phyloP scores from a whole-genome alignment of 2,888 invertebrate genomes.

The Drosophila nigricruria region DNA sequence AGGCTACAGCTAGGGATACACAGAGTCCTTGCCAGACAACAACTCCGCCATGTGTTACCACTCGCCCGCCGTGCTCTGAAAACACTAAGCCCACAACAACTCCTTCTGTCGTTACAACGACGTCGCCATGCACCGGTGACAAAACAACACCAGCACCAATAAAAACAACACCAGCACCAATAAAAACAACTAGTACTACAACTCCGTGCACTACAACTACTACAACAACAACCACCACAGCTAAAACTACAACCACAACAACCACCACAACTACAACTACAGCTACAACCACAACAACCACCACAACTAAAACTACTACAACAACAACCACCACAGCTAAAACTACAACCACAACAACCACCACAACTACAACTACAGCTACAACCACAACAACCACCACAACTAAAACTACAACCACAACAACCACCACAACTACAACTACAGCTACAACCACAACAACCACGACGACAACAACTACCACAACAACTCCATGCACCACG shows the following conservation, averaged over 20 bases:
- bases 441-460: background rate
- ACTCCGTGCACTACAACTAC: background rate
- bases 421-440: background rate
- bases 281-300: background rate
- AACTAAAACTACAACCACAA: background rate
- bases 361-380: background rate
- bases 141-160: slow-evolving; percentile 22
- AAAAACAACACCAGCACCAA: too few relatives aligned
- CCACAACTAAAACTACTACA: background rate
- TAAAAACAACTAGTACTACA: background rate
- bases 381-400: slow-evolving; percentile 11
- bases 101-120: slow-evolving; percentile 14
- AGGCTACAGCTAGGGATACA: background rate
- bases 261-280: slow-evolving; percentile 5
- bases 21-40: slow-evolving; percentile 30
- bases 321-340: background rate
- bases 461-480: background rate
- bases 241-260: background rate
- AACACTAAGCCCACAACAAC: slow-evolving; percentile 19
- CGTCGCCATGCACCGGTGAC: slow-evolving; percentile 10
- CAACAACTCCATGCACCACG: background rate
- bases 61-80: slow-evolving; percentile 36
- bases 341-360: background rate
- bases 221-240: slow-evolving; percentile 8
- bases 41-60: slow-evolving; percentile 32